Conservation (phyloP, 2,888 invertebrate species). For the Brachypalpus laphriformis region DNA sequence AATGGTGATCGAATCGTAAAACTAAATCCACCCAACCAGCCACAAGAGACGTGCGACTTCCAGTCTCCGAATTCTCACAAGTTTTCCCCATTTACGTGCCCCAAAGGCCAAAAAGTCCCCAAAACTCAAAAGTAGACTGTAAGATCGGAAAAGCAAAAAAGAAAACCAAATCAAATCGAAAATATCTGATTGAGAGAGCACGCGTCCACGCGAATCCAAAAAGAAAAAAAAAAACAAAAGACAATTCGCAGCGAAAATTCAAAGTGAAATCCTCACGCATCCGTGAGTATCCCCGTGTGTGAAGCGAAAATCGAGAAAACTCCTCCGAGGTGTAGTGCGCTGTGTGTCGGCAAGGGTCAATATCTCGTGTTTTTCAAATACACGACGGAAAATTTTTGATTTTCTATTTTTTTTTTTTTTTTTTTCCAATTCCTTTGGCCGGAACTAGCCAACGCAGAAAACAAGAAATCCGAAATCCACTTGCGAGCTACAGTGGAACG, state of each 20-base stretch:
- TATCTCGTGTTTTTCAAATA: slow-evolving; percentile 20
- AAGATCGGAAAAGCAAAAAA: too few relatives aligned
- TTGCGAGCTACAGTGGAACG: slow-evolving; percentile 1
- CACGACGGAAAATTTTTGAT: not conserved
- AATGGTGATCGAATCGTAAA: slow-evolving; percentile 26
- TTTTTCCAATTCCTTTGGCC: not conserved
- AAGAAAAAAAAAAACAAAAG: slow-evolving; percentile 3
- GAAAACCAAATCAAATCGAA: too few relatives aligned
- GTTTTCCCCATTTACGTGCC: slow-evolving; percentile 15
- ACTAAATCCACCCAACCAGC: not conserved
- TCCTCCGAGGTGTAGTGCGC: not conserved
- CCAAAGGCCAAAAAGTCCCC: not conserved
- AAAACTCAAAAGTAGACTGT: slow-evolving; percentile 27
- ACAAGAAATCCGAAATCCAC: not conserved
- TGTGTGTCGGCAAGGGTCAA: slow-evolving; percentile 7
- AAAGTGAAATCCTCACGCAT: not conserved
- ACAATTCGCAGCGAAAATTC: not conserved
- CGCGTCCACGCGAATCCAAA: too few relatives aligned
- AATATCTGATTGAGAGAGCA: too few relatives aligned
- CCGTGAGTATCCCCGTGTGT: not conserved
- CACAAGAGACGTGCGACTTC: slow-evolving; percentile 18
- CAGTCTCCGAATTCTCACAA: slow-evolving; percentile 31
- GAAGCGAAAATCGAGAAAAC: not conserved
- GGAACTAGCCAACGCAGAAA: not conserved
- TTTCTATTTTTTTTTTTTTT: slow-evolving; percentile 6